phyloP scores from a whole-genome alignment of 2,797 vertebrate genomes.

The Pantherophis alleghaniensis region DNA sequence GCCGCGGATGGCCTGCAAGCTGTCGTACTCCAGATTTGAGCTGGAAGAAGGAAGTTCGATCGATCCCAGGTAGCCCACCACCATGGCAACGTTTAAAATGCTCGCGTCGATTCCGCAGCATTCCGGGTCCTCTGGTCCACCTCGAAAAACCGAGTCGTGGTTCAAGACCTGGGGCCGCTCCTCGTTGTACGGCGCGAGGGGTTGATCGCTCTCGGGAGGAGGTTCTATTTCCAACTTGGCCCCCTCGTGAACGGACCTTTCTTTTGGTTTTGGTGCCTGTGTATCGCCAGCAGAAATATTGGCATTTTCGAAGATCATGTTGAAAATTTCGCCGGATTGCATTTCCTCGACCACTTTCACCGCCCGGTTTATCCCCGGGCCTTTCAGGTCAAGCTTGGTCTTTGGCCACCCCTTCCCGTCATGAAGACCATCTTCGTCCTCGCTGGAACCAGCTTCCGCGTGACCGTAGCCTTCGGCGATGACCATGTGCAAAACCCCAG shows the following conservation, averaged over 20 bases:
- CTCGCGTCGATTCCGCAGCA: slow-evolving; percentile 82
- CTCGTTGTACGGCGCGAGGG: slow-evolving; percentile 80
- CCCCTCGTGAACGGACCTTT: slow-evolving; percentile 78
- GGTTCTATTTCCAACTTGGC: slow-evolving; percentile 75
- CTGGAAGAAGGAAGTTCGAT: slow-evolving; percentile 92
- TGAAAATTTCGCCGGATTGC: slow-evolving; percentile 95
- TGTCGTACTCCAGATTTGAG: slow-evolving; percentile 88
- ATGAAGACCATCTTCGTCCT: slow-evolving; percentile 86
- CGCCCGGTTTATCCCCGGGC: slow-evolving; percentile 92
- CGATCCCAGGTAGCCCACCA: slow-evolving; percentile 96
- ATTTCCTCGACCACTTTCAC: slow-evolving; percentile 95
- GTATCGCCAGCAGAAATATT: slow-evolving; percentile 78
- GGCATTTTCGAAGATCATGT: slow-evolving; percentile 95
- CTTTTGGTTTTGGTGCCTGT: slow-evolving; percentile 77
- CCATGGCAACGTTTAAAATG: slow-evolving; percentile 96
- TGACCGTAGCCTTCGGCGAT: slow-evolving; percentile 80
- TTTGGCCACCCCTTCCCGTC: slow-evolving; percentile 82
- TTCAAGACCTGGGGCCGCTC: slow-evolving; percentile 79
- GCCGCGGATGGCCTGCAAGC: slow-evolving; percentile 93
- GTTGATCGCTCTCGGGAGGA: slow-evolving; percentile 67
- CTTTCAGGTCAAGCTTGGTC: slow-evolving; percentile 87
- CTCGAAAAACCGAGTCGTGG: slow-evolving; percentile 83
- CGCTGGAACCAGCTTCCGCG: slow-evolving; percentile 90
- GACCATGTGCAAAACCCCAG: slow-evolving; percentile 89
- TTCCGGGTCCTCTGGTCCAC: slow-evolving; percentile 71